Percentiles rank a stretch among this genome's conserved stretches.
These are phyloP conservation scores for Thymelicus lineola DNA, from an alignment of 2,888 invertebrate species.

Conservation along the genomic window DNA sequence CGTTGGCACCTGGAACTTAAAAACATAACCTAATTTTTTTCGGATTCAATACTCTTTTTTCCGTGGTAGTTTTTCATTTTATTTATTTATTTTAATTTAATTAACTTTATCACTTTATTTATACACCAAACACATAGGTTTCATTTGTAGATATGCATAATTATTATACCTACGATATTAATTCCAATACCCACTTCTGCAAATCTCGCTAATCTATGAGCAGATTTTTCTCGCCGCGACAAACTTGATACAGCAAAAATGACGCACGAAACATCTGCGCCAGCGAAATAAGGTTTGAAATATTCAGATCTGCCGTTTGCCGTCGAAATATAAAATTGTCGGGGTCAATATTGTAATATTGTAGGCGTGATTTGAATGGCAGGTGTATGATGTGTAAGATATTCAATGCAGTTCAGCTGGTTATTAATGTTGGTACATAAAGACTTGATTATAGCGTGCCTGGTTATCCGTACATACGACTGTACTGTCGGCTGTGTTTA, in stretches of 20 bases:
- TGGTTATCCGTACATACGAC: constrained; percentile 29
- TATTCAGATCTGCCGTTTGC: neutral
- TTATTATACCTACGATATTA: no score
- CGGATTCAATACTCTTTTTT: no score
- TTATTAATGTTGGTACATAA: constrained; percentile 62
- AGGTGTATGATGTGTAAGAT: constrained; percentile 61
- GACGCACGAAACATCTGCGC: constrained; percentile 17
- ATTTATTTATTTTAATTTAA: no score
- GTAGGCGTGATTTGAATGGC: constrained; percentile 75
- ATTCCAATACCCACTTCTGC: no score
- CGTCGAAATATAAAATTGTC: constrained; percentile 20
- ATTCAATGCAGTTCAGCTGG: constrained; percentile 49
- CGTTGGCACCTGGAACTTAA: no score
- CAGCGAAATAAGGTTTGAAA: constrained; percentile 26
- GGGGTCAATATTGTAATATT: constrained; percentile 42
- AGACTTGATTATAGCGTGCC: constrained; percentile 40
- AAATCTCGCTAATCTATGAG: constrained; percentile 22
- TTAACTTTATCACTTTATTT: no score
- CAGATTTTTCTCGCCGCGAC: constrained; percentile 28
- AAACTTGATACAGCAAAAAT: constrained; percentile 24
- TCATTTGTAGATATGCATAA: no score
- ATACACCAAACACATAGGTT: no score
- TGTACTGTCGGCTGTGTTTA: neutral
- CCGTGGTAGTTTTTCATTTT: no score
- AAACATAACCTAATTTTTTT: no score